These are phyloP conservation scores for Athalia cordata DNA, from an alignment of 2,888 invertebrate genomes.

Conservation along the genomic window DNA sequence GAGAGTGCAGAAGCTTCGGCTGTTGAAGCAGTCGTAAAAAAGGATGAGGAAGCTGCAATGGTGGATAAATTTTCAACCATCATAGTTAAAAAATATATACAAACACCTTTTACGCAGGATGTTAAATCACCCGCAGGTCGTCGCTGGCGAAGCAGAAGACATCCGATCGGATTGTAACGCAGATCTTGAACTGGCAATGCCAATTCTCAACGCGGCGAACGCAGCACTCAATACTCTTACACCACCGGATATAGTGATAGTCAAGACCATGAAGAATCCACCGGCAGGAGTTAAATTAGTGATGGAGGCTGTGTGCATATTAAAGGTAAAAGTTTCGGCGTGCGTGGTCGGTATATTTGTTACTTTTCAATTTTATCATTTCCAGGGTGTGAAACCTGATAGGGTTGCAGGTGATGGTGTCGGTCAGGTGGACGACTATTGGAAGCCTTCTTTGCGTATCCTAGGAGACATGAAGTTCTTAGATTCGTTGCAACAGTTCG, in stretches of 20 bases:
- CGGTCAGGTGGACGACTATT: constrained; percentile 92
- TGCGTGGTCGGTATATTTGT: neutral
- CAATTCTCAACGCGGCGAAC: constrained; percentile 90
- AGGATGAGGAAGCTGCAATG: constrained; percentile 87
- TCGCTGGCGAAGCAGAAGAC: constrained; percentile 79
- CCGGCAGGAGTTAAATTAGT: constrained; percentile 92
- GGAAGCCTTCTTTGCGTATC: constrained; percentile 92
- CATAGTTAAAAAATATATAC: too few species aligned
- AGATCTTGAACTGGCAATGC: constrained; percentile 93
- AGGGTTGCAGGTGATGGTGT: constrained; percentile 84
- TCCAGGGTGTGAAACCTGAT: constrained; percentile 90
- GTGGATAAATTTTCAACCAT: constrained; percentile 50
- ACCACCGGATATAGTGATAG: constrained; percentile 94
- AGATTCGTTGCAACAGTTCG: constrained; percentile 88
- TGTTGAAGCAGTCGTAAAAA: constrained; percentile 86
- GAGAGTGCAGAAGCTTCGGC: constrained; percentile 91
- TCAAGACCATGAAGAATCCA: constrained; percentile 98
- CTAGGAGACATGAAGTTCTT: constrained; percentile 95
- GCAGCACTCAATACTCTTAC: constrained; percentile 93
- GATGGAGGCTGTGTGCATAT: constrained; percentile 98
- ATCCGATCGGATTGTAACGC: constrained; percentile 96
- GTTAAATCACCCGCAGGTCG: constrained; percentile 55
- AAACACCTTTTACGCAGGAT: too few species aligned
- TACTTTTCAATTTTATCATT: constrained; percentile 6
- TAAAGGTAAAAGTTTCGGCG: constrained; percentile 78